Conservation (phyloP, 2,113 vertebrate genomes). For the Tapirus terrestris region DNA sequence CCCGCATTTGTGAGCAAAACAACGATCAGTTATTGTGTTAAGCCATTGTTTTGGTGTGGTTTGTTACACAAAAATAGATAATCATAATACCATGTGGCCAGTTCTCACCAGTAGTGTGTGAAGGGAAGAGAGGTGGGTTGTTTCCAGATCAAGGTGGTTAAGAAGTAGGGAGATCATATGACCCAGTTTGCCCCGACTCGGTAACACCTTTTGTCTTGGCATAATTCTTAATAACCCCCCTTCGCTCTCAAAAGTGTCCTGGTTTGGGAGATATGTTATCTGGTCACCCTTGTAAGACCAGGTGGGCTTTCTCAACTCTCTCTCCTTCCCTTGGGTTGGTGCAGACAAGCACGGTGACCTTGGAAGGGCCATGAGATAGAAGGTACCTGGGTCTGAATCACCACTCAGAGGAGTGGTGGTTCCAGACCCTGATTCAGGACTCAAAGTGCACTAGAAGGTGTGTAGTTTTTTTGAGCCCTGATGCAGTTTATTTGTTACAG, state of each 20-base stretch:
- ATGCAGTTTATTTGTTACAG: neutral
- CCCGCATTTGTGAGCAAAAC: neutral
- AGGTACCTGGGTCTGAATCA: neutral
- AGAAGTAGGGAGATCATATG: neutral
- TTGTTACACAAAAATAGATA: neutral
- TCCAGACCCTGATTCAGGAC: neutral
- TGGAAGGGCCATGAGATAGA: neutral
- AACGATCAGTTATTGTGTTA: neutral
- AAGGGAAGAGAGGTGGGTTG: neutral
- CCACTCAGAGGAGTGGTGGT: neutral
- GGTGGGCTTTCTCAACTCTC: neutral
- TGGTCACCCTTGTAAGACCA: neutral
- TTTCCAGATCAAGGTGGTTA: neutral
- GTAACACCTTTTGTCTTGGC: neutral
- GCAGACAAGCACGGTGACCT: neutral
- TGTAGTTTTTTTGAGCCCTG: neutral
- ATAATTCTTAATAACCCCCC: neutral
- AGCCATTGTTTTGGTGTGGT: neutral
- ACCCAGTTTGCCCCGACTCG: neutral
- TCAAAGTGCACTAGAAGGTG: neutral
- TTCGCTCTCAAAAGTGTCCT: neutral
- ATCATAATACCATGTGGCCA: neutral
- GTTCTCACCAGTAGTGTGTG: fast-evolving
- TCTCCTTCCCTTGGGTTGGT: neutral
- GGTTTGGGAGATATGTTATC: neutral